Percentiles rank a stretch among this genome's conserved stretches.
These are phyloP conservation scores for Gryllus bimaculatus DNA, from an alignment of 1,140 invertebrate species.

Conservation along the genomic window DNA sequence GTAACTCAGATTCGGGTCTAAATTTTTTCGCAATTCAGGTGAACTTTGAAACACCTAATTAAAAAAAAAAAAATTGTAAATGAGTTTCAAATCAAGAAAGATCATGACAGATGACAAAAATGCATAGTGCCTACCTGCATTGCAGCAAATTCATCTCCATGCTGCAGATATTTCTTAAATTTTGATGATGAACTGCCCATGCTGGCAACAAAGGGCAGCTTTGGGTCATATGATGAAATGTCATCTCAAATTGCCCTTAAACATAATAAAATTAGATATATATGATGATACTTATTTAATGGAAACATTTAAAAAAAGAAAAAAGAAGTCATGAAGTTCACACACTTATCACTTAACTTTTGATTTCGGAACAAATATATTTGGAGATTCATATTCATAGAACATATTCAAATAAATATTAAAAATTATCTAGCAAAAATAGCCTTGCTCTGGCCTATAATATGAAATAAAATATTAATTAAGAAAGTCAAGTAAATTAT, in stretches of 20 bases:
- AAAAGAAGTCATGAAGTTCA: neutral
- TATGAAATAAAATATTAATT: no score
- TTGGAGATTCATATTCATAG: no score
- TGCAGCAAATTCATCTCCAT: slow-evolving; percentile 61
- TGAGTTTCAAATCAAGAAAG: neutral
- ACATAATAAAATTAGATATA: neutral
- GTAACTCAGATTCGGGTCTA: slow-evolving; percentile 62
- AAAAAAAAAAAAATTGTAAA: slow-evolving; percentile 12
- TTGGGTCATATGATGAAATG: neutral
- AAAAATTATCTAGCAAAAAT: no score
- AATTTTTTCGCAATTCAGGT: slow-evolving; percentile 49
- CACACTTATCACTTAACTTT: no score
- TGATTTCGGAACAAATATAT: no score
- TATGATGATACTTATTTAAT: neutral
- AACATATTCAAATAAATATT: neutral
- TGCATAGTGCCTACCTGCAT: slow-evolving; percentile 40
- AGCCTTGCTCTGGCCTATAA: no score
- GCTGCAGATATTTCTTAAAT: slow-evolving; percentile 60
- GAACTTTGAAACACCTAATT: slow-evolving; percentile 46
- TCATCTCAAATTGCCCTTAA: neutral
- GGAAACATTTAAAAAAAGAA: neutral
- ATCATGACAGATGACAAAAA: neutral
- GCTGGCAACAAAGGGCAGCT: slow-evolving; percentile 9
- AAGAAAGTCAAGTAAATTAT: no score
- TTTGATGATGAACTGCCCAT: slow-evolving; percentile 63